These are phyloP conservation scores for Porites evermanni DNA, from an alignment of 92 coral and sea anemone species.

Conservation along the genomic window DNA sequence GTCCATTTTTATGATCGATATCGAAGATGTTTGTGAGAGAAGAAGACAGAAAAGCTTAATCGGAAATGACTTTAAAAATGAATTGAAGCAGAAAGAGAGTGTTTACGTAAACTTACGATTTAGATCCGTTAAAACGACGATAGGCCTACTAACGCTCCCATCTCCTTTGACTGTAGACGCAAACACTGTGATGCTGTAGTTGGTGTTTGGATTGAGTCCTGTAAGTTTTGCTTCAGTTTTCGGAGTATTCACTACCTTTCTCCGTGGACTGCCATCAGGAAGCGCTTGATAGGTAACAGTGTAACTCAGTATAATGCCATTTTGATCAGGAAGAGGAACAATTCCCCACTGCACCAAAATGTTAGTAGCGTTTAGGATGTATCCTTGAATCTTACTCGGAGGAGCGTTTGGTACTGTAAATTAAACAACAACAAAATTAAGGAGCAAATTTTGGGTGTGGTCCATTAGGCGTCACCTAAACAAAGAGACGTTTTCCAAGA, in stretches of 20 bases:
- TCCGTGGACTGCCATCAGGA: not conserved
- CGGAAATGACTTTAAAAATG: too few relatives aligned
- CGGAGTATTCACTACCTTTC: slow-evolving; percentile 6
- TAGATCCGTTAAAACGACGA: not conserved
- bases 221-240: not conserved
- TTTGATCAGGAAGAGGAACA: slow-evolving; percentile 32
- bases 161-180: not conserved
- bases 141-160: not conserved
- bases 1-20: not conserved
- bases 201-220: not conserved
- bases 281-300: slow-evolving; percentile 25
- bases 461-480: not conserved
- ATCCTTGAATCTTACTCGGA: slow-evolving; percentile 13
- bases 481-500: too few relatives aligned
- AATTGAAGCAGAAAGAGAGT: too few relatives aligned
- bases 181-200: slow-evolving; percentile 9
- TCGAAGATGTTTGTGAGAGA: too few relatives aligned
- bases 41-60: too few relatives aligned
- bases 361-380: slow-evolving; percentile 39
- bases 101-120: not conserved
- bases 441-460: not conserved
- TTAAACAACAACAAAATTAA: not conserved
- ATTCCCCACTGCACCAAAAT: slow-evolving; percentile 55
- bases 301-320: slow-evolving; percentile 57
- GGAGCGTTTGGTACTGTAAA: slow-evolving; percentile 48